Conservation (phyloP, 2,888 invertebrate species). For the Allygus modestus region DNA sequence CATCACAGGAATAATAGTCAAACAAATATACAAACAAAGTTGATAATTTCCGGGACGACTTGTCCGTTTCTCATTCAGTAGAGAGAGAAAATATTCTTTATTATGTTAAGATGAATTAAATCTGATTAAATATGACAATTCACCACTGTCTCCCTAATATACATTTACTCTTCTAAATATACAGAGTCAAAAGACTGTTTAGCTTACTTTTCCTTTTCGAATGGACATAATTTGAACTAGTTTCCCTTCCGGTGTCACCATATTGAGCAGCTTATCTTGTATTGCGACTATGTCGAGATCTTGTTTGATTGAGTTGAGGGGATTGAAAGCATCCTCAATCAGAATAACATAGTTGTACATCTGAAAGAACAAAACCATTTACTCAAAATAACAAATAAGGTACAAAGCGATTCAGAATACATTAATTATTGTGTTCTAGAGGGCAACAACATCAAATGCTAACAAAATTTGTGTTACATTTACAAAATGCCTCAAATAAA, state of each 20-base stretch:
- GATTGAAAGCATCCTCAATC: conserved; percentile 91
- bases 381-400: conserved; percentile 30
- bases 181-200: background rate
- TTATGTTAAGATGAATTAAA: too few species aligned
- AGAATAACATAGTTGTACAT: conserved; percentile 87
- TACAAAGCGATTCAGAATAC: background rate
- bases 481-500: too few species aligned
- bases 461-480: too few species aligned
- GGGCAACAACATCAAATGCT: too few species aligned
- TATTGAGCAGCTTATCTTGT: conserved; percentile 79
- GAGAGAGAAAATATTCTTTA: too few species aligned
- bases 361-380: conserved; percentile 71
- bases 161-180: background rate
- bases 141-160: too few species aligned
- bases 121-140: too few species aligned
- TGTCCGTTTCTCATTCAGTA: too few species aligned
- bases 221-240: conserved; percentile 85
- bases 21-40: too few species aligned
- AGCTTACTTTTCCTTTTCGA: conserved; percentile 87
- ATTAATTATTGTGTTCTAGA: background rate
- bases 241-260: conserved; percentile 83
- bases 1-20: too few species aligned
- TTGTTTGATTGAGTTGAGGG: conserved; percentile 72
- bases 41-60: too few species aligned
- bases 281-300: conserved; percentile 72